Evolutionary conservation across 2,888 invertebrate species (phyloP).

Genomic region (Augiades crinisus): DNA sequence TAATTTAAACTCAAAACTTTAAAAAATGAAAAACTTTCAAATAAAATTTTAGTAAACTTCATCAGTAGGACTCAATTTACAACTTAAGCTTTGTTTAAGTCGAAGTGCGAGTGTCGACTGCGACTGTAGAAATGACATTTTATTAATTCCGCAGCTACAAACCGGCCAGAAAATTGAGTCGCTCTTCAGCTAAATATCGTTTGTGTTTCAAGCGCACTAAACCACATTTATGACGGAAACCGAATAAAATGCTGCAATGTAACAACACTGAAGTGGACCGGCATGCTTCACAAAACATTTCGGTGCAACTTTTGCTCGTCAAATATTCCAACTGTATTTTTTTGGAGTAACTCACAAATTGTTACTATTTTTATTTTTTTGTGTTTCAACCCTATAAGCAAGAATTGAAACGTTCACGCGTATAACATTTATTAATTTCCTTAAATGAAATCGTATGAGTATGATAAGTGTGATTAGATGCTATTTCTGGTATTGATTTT

Average conservation of each 20-base stretch:
- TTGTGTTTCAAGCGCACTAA: conserved; percentile 21
- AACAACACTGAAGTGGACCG: conserved; percentile 20
- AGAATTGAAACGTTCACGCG: too few species aligned
- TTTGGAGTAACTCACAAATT: background rate
- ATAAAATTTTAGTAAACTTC: too few species aligned
- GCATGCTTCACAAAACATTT: conserved; percentile 15
- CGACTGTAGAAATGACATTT: background rate
- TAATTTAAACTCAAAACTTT: too few species aligned
- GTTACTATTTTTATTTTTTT: too few species aligned
- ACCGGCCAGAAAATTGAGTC: conserved; percentile 7
- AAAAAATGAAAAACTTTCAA: too few species aligned
- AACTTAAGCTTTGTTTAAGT: too few species aligned
- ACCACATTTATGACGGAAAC: conserved; percentile 21
- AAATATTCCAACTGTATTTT: conserved; percentile 10
- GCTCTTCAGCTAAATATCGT: conserved; percentile 14
- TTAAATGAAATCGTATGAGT: too few species aligned
- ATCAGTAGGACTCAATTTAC: too few species aligned
- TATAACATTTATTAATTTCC: too few species aligned
- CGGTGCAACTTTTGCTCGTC: background rate
- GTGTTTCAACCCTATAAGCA: too few species aligned
- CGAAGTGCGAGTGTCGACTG: background rate
- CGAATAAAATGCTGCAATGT: conserved; percentile 17
- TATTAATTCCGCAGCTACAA: conserved; percentile 9
- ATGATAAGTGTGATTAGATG: too few species aligned
- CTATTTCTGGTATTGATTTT: too few species aligned